Percentiles rank a stretch among this genome's conserved stretches.
phyloP scores from a whole-genome alignment of 2,888 invertebrate genomes.

The Laothoe populi region DNA sequence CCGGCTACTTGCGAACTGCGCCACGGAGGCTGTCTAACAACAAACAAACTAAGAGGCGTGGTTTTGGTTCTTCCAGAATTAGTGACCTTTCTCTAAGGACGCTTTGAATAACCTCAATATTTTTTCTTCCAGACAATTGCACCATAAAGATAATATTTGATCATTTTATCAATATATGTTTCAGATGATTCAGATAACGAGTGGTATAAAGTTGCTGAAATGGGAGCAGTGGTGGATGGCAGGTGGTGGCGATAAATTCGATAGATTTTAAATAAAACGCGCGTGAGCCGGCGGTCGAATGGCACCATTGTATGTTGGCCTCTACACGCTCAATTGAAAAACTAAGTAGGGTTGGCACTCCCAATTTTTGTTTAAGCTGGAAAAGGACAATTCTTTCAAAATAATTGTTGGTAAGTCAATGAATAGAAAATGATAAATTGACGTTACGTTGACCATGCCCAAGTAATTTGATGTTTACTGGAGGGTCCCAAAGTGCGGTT shows the following conservation, averaged over 20 bases:
- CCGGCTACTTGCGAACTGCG: too few relatives aligned
- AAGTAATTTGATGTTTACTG: too few relatives aligned
- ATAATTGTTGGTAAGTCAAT: too few relatives aligned
- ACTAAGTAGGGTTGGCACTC: background rate
- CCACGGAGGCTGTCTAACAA: too few relatives aligned
- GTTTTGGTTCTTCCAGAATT: too few relatives aligned
- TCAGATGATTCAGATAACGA: constrained; percentile 5
- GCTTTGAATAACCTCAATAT: background rate
- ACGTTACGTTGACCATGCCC: too few relatives aligned
- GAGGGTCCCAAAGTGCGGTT: too few relatives aligned
- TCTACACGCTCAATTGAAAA: constrained; percentile 1
- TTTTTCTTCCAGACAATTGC: background rate
- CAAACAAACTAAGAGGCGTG: too few relatives aligned
- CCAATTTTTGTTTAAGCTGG: background rate
- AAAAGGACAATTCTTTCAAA: background rate
- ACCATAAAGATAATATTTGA: constrained; percentile 1
- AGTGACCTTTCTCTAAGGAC: background rate
- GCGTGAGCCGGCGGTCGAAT: constrained; percentile 30
- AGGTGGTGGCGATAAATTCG: constrained; percentile 40
- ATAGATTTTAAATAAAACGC: constrained; percentile 42
- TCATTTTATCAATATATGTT: too few relatives aligned
- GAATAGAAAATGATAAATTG: too few relatives aligned
- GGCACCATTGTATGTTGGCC: background rate
- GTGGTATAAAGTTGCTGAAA: background rate
- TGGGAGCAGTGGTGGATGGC: constrained; percentile 19